Conservation (phyloP, 2,113 vertebrate species). For the Oncorhynchus gorbuscha region DNA sequence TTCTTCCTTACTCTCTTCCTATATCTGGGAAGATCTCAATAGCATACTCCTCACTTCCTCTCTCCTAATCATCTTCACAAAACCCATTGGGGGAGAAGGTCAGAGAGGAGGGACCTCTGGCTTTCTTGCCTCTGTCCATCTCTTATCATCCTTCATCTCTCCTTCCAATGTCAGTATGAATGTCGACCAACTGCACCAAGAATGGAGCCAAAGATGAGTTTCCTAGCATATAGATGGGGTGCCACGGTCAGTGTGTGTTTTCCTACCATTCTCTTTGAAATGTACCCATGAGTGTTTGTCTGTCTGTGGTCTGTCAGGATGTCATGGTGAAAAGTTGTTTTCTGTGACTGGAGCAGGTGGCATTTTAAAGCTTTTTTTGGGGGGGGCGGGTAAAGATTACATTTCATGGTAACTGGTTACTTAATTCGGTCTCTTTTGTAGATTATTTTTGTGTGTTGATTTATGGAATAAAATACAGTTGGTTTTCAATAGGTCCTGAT, state of each 20-base stretch:
- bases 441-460: constrained; percentile 76
- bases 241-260: constrained; percentile 39
- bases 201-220: constrained; percentile 68
- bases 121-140: background rate
- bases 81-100: too few relatives aligned
- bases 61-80: too few relatives aligned
- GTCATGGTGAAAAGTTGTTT: constrained; percentile 43
- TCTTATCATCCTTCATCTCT: background rate
- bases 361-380: constrained; percentile 48
- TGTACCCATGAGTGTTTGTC: constrained; percentile 46
- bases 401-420: constrained; percentile 62
- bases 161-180: constrained; percentile 7
- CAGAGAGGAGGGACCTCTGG: too few relatives aligned
- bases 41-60: too few relatives aligned
- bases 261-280: constrained; percentile 9
- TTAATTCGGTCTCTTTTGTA: constrained; percentile 69
- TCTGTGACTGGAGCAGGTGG: constrained; percentile 61
- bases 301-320: constrained; percentile 40
- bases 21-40: background rate
- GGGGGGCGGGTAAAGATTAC: constrained; percentile 33
- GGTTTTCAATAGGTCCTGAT: constrained; percentile 57
- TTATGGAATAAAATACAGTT: constrained; percentile 66
- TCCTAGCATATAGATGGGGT: constrained; percentile 51
- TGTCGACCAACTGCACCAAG: constrained; percentile 53
- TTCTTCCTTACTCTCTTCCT: constrained; percentile 53